These are phyloP conservation scores for Agapostemon virescens DNA, from an alignment of 2,888 invertebrate species.

Conservation along the genomic window DNA sequence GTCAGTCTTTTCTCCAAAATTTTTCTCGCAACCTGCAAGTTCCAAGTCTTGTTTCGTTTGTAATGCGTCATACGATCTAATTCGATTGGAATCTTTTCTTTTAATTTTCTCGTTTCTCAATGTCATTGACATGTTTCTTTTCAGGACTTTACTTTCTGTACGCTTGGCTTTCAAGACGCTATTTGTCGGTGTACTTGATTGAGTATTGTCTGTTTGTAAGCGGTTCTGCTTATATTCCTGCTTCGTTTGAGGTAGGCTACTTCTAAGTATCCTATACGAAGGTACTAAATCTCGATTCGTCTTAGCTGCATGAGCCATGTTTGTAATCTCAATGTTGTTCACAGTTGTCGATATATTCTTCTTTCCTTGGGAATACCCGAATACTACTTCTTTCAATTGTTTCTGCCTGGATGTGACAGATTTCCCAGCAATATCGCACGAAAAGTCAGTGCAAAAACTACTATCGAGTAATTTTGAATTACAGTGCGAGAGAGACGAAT, in stretches of 20 bases:
- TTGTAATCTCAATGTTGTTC: not conserved
- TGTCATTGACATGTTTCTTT: not conserved
- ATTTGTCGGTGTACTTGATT: not conserved
- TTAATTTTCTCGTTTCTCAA: not conserved
- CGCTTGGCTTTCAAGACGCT: not conserved
- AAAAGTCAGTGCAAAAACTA: not conserved
- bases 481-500: not conserved
- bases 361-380: not conserved
- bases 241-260: not conserved
- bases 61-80: not conserved
- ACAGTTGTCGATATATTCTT: not conserved
- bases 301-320: not conserved
- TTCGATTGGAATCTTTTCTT: not conserved
- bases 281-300: not conserved
- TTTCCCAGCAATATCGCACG: not conserved
- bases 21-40: not conserved
- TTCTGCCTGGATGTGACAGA: not conserved
- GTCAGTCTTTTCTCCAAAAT: too few species aligned
- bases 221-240: not conserved
- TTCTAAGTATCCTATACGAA: not conserved
- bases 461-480: not conserved
- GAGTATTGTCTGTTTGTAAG: not conserved
- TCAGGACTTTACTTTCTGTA: not conserved
- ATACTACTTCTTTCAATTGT: not conserved
- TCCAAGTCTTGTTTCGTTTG: not conserved